Evolutionary conservation across 2,888 invertebrate genomes (phyloP).

Genomic region (Ischnura elegans): DNA sequence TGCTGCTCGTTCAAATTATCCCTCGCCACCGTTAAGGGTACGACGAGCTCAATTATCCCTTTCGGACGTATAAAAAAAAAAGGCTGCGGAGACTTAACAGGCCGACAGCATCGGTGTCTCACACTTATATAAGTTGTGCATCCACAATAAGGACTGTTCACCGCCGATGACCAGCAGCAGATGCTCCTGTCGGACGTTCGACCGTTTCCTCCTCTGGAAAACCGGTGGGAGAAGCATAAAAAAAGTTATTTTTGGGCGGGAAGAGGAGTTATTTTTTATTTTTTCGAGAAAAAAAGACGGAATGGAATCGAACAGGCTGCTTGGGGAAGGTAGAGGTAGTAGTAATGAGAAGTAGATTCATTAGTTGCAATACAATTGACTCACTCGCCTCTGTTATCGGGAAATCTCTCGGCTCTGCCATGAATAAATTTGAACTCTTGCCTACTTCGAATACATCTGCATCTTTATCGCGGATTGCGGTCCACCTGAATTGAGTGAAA

Average conservation of each 20-base stretch:
- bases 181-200: neutral
- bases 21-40: neutral
- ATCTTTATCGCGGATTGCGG: neutral
- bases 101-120: neutral
- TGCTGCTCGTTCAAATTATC: neutral
- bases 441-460: neutral
- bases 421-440: neutral
- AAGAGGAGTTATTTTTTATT: neutral
- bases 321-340: neutral
- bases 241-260: neutral
- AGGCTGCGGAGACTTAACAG: too few relatives aligned
- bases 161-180: neutral
- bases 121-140: neutral
- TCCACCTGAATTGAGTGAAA: too few relatives aligned
- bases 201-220: neutral
- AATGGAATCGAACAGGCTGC: neutral
- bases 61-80: neutral
- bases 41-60: neutral
- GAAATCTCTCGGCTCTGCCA: neutral
- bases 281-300: neutral
- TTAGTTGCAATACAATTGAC: constrained; percentile 34
- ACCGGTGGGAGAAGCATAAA: neutral
- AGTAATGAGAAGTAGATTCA: constrained; percentile 8
- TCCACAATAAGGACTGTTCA: neutral
- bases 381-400: constrained; percentile 35